Evolutionary conservation across 2,888 invertebrate species (phyloP).

Genomic region (Scaptomyza tumidula): DNA sequence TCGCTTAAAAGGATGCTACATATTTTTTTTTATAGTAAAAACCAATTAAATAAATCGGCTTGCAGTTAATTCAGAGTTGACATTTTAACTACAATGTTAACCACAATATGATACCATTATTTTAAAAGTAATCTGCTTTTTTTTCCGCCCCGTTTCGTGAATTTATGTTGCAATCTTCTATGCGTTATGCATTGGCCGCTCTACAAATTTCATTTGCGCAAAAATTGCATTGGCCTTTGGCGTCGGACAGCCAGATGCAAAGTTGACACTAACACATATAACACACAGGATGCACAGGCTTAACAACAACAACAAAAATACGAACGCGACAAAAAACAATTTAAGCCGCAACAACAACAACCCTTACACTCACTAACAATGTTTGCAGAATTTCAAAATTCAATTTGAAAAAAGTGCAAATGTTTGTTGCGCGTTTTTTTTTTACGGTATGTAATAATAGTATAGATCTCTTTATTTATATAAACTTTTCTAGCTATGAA

Average conservation of each 20-base stretch:
- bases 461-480: neutral
- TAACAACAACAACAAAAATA: constrained; percentile 6
- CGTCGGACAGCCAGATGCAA: constrained; percentile 47
- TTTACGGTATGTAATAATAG: constrained; percentile 5
- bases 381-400: constrained; percentile 66
- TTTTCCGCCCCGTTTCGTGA: constrained; percentile 22
- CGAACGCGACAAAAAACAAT: constrained; percentile 4
- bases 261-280: constrained; percentile 58
- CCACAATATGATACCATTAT: constrained; percentile 55
- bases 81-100: constrained; percentile 67
- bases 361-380: constrained; percentile 28
- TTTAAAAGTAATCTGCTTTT: constrained; percentile 33
- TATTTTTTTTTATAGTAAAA: neutral
- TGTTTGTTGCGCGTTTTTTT: constrained; percentile 22
- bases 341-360: constrained; percentile 31
- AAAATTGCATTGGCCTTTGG: constrained; percentile 69
- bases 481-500: constrained; percentile 28
- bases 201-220: constrained; percentile 50
- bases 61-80: constrained; percentile 65
- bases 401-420: constrained; percentile 62
- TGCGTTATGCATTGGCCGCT: constrained; percentile 49
- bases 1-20: constrained; percentile 16
- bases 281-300: constrained; percentile 7
- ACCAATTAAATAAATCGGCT: constrained; percentile 54
- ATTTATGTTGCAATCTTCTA: constrained; percentile 75